Percentiles rank a stretch among this genome's conserved stretches.
Conservation (phyloP, 2,797 vertebrate genomes). For the Valencia hispanica region DNA sequence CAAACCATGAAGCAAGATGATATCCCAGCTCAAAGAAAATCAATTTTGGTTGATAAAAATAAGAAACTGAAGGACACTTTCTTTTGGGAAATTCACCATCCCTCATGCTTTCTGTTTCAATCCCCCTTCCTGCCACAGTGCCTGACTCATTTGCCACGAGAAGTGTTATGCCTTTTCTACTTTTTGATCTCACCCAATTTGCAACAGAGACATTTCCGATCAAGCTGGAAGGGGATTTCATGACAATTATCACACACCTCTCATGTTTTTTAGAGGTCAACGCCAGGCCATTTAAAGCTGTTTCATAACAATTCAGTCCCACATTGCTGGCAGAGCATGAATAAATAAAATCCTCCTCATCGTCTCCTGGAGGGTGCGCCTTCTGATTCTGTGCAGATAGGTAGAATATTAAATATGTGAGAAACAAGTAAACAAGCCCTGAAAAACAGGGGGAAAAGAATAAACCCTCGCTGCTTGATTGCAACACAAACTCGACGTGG, state of each 20-base stretch:
- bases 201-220: conserved; percentile 29
- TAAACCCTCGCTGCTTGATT: conserved; percentile 49
- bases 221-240: conserved; percentile 3
- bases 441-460: conserved; percentile 45
- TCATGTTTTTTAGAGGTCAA: conserved; percentile 27
- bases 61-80: conserved; percentile 64
- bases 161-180: conserved; percentile 15
- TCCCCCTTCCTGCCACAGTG: conserved; percentile 22
- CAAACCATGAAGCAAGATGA: conserved; percentile 61
- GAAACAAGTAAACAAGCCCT: conserved; percentile 54
- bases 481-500: conserved; percentile 36
- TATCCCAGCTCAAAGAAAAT: conserved; percentile 62
- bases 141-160: conserved; percentile 30
- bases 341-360: conserved; percentile 53
- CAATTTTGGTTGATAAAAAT: conserved; percentile 58
- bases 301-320: conserved; percentile 19
- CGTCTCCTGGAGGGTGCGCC: conserved; percentile 44
- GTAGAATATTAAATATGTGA: conserved; percentile 51
- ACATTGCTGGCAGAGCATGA: conserved; percentile 28
- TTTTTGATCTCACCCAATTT: conserved; percentile 36
- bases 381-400: conserved; percentile 44
- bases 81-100: conserved; percentile 53
- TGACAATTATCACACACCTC: conserved; percentile 32
- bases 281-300: conserved; percentile 9
- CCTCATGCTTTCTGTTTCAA: conserved; percentile 35